phyloP scores from a whole-genome alignment of 2,113 vertebrate species.

The Gobiocypris rarus region DNA sequence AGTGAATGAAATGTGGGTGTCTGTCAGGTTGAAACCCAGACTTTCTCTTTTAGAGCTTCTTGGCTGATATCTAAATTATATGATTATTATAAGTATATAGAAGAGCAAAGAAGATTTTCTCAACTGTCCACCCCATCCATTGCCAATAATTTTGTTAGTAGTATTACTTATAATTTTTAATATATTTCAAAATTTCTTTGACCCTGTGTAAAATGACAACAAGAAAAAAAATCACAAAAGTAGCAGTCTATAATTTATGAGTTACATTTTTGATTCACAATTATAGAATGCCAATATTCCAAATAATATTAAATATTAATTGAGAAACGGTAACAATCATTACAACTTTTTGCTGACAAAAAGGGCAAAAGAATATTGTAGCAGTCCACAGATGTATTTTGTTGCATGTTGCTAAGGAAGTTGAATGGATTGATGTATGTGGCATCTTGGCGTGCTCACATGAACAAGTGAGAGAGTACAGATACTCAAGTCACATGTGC shows the following conservation, averaged over 20 bases:
- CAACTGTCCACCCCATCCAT: too few species aligned
- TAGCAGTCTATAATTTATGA: too few species aligned
- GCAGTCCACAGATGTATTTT: background rate
- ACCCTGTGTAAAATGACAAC: too few species aligned
- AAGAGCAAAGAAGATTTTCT: too few species aligned
- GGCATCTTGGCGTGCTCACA: background rate
- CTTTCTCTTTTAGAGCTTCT: background rate
- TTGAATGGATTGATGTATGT: background rate
- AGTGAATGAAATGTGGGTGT: background rate
- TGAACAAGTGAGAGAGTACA: background rate
- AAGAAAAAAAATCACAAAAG: too few species aligned
- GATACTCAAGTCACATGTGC: conserved; percentile 41
- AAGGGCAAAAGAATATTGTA: background rate
- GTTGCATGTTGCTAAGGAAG: background rate
- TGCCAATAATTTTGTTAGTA: too few species aligned
- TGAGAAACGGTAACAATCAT: background rate
- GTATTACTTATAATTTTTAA: too few species aligned
- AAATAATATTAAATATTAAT: background rate
- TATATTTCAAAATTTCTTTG: too few species aligned
- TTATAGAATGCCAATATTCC: background rate
- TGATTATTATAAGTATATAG: background rate
- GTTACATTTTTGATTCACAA: background rate
- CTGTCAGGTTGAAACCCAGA: too few species aligned
- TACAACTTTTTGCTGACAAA: background rate
- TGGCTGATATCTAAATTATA: background rate